Evolutionary conservation across 1,140 invertebrate genomes (phyloP).

Genomic region (Phymorhynchus buccinoides): DNA sequence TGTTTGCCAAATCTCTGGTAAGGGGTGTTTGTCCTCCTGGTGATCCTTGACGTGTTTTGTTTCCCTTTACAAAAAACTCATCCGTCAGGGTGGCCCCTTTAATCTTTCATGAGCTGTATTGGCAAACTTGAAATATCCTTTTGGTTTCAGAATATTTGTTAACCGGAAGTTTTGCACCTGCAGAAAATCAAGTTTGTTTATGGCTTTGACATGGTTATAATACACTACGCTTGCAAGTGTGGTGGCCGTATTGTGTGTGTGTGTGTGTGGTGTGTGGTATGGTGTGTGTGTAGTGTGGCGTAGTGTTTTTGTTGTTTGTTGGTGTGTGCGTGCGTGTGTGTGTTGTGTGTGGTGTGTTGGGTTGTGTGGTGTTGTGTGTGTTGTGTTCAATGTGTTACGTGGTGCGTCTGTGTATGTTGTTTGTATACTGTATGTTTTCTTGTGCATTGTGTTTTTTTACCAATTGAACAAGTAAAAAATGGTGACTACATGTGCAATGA

Average conservation of each 20-base stretch:
- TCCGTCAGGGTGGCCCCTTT: too few relatives aligned
- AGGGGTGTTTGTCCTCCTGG: neutral
- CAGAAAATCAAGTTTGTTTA: conserved; percentile 99
- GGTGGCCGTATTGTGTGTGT: neutral
- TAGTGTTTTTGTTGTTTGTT: neutral
- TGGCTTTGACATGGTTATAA: conserved; percentile 99
- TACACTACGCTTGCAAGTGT: conserved; percentile 97
- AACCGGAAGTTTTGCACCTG: conserved; percentile 96
- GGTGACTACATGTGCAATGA: too few relatives aligned
- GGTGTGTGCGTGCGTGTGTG: too few relatives aligned
- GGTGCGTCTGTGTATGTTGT: conserved; percentile 8
- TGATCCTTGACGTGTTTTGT: neutral
- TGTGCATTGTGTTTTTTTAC: too few relatives aligned
- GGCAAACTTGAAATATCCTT: conserved; percentile 28
- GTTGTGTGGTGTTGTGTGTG: too few relatives aligned
- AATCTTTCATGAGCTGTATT: conserved; percentile 30
- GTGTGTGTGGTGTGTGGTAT: neutral
- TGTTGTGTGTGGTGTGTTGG: too few relatives aligned
- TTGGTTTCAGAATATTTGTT: conserved; percentile 91
- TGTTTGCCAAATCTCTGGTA: conserved; percentile 30
- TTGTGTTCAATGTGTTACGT: neutral
- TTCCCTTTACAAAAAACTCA: too few relatives aligned
- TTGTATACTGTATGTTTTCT: too few relatives aligned
- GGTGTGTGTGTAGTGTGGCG: neutral
- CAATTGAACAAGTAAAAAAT: too few relatives aligned